These are phyloP conservation scores for Drosophila ustulata DNA, from an alignment of 2,888 invertebrate species.

Conservation along the genomic window DNA sequence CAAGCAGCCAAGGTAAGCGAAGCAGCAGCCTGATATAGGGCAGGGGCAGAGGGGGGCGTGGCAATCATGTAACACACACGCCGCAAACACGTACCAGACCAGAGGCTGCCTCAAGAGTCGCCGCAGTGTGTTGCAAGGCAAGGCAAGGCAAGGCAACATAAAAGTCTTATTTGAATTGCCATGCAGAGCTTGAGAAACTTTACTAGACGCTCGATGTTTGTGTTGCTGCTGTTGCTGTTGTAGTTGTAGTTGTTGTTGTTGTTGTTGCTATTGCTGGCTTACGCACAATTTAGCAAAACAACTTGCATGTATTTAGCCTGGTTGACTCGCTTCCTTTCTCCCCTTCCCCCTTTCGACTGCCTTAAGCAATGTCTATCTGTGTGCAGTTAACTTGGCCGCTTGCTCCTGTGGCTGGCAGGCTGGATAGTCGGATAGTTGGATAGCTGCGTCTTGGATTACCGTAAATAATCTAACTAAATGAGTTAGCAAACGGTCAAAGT, in stretches of 20 bases:
- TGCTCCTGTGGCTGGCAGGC: slow-evolving; percentile 18
- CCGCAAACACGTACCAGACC: slow-evolving; percentile 71
- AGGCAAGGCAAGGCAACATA: slow-evolving; percentile 59
- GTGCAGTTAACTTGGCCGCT: slow-evolving; percentile 60
- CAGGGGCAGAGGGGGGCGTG: slow-evolving; percentile 54
- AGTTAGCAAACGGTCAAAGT: slow-evolving; percentile 80
- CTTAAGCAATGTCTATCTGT: slow-evolving; percentile 21
- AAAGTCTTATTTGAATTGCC: slow-evolving; percentile 79
- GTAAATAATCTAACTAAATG: slow-evolving; percentile 79
- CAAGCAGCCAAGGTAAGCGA: slow-evolving; percentile 73
- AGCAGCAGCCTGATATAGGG: slow-evolving; percentile 35
- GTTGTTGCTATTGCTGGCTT: slow-evolving; percentile 60
- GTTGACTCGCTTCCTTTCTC: slow-evolving; percentile 6
- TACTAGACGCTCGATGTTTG: slow-evolving; percentile 40
- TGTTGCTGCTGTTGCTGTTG: slow-evolving; percentile 20
- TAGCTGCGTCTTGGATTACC: slow-evolving; percentile 72
- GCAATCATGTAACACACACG: slow-evolving; percentile 78
- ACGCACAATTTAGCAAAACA: slow-evolving; percentile 81
- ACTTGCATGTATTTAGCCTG: slow-evolving; percentile 78
- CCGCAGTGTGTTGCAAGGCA: slow-evolving; percentile 47
- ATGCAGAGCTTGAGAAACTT: slow-evolving; percentile 76
- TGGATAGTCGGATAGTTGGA: too few species aligned
- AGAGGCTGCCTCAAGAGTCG: slow-evolving; percentile 53
- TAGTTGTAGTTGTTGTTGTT: slow-evolving; percentile 16
- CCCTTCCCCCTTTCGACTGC: not conserved